phyloP scores from a whole-genome alignment of 1,140 invertebrate species.

The Drosophila fuyamai region DNA sequence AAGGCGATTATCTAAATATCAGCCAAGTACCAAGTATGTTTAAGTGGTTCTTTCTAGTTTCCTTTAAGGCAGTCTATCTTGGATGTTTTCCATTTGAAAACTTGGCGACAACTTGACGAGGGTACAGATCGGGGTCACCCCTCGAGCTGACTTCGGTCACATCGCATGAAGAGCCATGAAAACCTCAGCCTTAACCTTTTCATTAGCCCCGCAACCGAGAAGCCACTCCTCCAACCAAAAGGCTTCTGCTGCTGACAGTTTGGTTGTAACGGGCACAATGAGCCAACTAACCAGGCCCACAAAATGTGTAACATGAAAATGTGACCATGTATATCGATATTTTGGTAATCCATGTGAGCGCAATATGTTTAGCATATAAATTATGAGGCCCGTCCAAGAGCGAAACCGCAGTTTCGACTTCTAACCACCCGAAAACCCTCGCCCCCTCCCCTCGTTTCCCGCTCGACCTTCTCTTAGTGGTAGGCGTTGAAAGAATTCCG shows the following conservation, averaged over 20 bases:
- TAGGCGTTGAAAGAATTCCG: conserved; percentile 64
- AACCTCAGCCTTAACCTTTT: conserved; percentile 33
- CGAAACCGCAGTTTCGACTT: background rate
- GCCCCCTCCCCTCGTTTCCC: background rate
- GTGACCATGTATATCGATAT: conserved; percentile 13
- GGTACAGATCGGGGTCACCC: conserved; percentile 3
- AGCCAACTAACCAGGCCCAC: conserved; percentile 17
- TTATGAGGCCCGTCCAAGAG: conserved; percentile 57
- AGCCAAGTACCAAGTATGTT: background rate
- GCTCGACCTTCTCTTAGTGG: conserved; percentile 11
- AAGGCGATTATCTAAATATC: no score
- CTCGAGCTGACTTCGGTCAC: background rate
- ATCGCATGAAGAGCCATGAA: background rate
- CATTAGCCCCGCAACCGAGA: conserved; percentile 10
- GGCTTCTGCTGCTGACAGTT: conserved; percentile 11
- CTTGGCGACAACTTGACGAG: conserved; percentile 2
- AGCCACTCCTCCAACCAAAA: conserved; percentile 5
- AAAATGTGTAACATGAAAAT: conserved; percentile 37
- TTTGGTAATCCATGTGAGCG: conserved; percentile 70
- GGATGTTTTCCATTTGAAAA: background rate
- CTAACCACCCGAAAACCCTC: background rate
- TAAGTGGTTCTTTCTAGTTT: background rate
- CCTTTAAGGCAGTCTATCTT: no score
- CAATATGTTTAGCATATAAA: conserved; percentile 82
- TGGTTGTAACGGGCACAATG: conserved; percentile 2